Evolutionary conservation across 2,888 invertebrate species (phyloP), one percentile per base, ranked within the genome.

Genomic region (Rotaria sp.): DNA sequence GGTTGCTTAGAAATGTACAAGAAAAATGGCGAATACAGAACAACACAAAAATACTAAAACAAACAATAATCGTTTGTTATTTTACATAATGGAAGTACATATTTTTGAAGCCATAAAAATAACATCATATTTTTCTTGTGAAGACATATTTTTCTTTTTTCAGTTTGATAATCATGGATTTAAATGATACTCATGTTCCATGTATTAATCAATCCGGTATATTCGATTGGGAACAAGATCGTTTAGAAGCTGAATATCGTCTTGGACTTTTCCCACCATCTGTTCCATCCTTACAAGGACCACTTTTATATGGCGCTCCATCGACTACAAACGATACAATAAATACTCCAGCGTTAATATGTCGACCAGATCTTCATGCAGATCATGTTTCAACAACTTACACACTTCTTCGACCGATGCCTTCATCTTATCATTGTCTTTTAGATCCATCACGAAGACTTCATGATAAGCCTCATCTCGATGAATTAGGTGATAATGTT

Each of bases 351-450:
- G 4, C 45, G 15, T 80, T 80, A 15, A 80, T 80, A 0, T 45
- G 11, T 80, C 80, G 45, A 11, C 80, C 80, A 15, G 80, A 80
- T 45, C 80, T 80, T 45, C 80, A 80, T 80, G 7, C 7, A 41
- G 45, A 80, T 45, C 80, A 80, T 26, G 45, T 80, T 15, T 26
- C 80, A 15, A 80, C 26, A 26, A 80, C 24, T 13, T 80, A 80
- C 45, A 26, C 26, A 4, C 80, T 80, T n/a, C 11, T 80, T 13
- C 80, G 80, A 45, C 80, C 80, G n/a, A 80, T 80, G 80, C 80
- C 80, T 45, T 45, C 80, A n/a, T 80, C 80, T 15, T 80, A 80
- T 45, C 45, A 80, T 45, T 80, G 80, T 26, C 80, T 80, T 13
- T n/a, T 80, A 45, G 80, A 80, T 80, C 80, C 80, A 45, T 15